These are phyloP conservation scores for Cyrtodaria siliqua DNA, from an alignment of 2,888 invertebrate species.

Conservation along the genomic window DNA sequence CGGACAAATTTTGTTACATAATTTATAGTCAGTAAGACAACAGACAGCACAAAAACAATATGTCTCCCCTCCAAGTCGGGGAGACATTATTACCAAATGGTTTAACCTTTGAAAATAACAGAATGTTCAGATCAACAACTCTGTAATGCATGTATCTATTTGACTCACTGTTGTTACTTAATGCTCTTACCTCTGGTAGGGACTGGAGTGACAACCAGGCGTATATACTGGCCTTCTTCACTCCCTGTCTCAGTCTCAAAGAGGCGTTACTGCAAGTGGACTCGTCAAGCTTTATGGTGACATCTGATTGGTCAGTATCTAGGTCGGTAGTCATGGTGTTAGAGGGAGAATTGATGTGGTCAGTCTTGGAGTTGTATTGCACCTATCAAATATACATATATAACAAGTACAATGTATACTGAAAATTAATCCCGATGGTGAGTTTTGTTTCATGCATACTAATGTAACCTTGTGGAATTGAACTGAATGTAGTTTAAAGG, in stretches of 20 bases:
- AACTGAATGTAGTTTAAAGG: too few relatives aligned
- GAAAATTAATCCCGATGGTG: too few relatives aligned
- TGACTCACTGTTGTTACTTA: background rate
- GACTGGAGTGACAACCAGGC: constrained; percentile 99
- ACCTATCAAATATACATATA: constrained; percentile 72
- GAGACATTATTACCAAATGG: background rate
- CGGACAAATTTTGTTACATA: too few relatives aligned
- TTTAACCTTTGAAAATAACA: background rate
- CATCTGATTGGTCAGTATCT: background rate
- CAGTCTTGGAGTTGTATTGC: constrained; percentile 85
- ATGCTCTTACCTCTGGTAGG: constrained; percentile 90
- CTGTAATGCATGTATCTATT: too few relatives aligned
- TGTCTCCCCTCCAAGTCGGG: too few relatives aligned
- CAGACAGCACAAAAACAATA: too few relatives aligned
- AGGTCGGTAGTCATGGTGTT: constrained; percentile 48
- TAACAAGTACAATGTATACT: too few relatives aligned
- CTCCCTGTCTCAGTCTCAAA: constrained; percentile 33
- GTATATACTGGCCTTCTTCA: constrained; percentile 94
- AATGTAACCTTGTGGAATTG: too few relatives aligned
- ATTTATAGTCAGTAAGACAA: too few relatives aligned
- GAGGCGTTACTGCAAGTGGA: background rate
- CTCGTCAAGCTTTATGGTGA: constrained; percentile 32
- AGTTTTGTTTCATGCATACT: too few relatives aligned
- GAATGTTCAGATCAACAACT: too few relatives aligned
- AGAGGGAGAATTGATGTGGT: constrained; percentile 50